These are phyloP conservation scores for Anoura caudifer DNA, from an alignment of 2,113 vertebrate genomes.

Conservation along the genomic window DNA sequence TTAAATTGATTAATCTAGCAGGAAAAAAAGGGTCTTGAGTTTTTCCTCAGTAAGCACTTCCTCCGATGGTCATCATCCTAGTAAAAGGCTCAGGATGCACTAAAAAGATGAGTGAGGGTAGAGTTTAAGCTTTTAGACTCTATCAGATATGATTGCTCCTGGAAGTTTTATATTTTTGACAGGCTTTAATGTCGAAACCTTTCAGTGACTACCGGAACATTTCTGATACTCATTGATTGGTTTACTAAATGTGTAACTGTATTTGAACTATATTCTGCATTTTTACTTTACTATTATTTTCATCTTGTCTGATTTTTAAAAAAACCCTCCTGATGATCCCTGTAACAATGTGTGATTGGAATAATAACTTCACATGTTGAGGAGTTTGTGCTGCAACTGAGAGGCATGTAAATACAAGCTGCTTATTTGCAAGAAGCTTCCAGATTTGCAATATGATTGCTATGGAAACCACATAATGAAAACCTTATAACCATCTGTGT, in stretches of 20 bases:
- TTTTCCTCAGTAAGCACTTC: constrained; percentile 58
- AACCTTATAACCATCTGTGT: constrained; percentile 87
- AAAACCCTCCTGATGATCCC: constrained; percentile 75
- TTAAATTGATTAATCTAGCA: constrained; percentile 63
- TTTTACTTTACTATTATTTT: constrained; percentile 70
- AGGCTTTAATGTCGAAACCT: constrained; percentile 37
- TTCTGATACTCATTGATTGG: constrained; percentile 46
- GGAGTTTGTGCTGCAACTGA: constrained; percentile 79
- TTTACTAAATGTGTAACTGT: constrained; percentile 31
- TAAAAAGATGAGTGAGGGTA: neutral
- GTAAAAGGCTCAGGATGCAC: neutral
- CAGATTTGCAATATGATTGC: constrained; percentile 88
- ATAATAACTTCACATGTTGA: constrained; percentile 79
- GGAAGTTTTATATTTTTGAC: constrained; percentile 20
- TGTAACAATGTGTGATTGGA: constrained; percentile 80
- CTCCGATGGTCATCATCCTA: neutral
- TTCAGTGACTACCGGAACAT: constrained; percentile 11
- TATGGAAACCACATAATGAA: constrained; percentile 90
- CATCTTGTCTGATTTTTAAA: constrained; percentile 74
- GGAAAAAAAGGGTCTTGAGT: constrained; percentile 28
- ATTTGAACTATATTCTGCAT: constrained; percentile 61
- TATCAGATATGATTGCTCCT: neutral
- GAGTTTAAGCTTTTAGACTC: neutral
- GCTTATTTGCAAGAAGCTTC: constrained; percentile 87
- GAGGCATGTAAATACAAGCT: constrained; percentile 89